Conservation (phyloP, 2,888 invertebrate genomes). For the Hypomecis atomaria region DNA sequence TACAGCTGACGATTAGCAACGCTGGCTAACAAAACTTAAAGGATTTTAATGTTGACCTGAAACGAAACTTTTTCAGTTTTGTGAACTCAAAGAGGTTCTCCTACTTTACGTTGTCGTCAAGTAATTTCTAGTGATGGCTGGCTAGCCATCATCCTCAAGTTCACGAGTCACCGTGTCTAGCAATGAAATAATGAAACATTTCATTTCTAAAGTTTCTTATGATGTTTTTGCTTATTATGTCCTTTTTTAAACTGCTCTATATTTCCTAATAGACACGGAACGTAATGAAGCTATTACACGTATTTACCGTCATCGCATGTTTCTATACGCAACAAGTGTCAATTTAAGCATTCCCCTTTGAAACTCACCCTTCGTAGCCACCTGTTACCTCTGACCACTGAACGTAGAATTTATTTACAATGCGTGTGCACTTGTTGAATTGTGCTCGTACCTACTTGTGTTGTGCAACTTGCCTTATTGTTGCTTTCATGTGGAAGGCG, state of each 20-base stretch:
- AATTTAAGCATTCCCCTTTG: conserved; percentile 52
- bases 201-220: too few species aligned
- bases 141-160: too few species aligned
- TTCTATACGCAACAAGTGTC: conserved; percentile 66
- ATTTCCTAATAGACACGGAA: conserved; percentile 15
- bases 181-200: too few species aligned
- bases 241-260: background rate
- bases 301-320: conserved; percentile 37
- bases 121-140: too few species aligned
- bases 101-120: too few species aligned
- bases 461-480: conserved; percentile 31
- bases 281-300: conserved; percentile 58
- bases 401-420: conserved; percentile 51
- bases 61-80: too few species aligned
- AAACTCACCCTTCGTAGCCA: conserved; percentile 57
- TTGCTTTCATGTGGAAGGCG: conserved; percentile 40
- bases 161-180: too few species aligned
- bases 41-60: background rate
- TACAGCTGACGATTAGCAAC: background rate
- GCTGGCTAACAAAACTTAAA: background rate
- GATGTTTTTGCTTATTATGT: too few species aligned
- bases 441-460: conserved; percentile 26
- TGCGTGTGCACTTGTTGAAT: conserved; percentile 42
- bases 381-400: conserved; percentile 64
- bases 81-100: too few species aligned